Conservation (phyloP, 2,888 invertebrate species). For the Sinotaia quadrata region DNA sequence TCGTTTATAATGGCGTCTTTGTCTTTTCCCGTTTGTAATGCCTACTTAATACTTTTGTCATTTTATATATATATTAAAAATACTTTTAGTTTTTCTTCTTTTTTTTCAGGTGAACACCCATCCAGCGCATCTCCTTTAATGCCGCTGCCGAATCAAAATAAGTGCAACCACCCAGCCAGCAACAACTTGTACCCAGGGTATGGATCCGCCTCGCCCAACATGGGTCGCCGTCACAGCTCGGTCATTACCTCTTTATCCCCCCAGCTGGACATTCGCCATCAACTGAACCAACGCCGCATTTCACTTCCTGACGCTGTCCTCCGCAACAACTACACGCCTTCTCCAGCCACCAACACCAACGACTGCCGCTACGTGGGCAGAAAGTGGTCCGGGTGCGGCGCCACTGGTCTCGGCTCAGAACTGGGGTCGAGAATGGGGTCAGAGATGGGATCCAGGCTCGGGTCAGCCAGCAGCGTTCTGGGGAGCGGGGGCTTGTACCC, state of each 20-base stretch:
- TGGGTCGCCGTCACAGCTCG: constrained; percentile 27
- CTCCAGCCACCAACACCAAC: constrained; percentile 4
- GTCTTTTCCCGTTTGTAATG: no score
- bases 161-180: constrained; percentile 72
- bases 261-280: constrained; percentile 5
- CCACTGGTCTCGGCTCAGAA: neutral
- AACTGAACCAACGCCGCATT: constrained; percentile 12
- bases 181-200: constrained; percentile 19
- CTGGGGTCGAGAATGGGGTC: neutral
- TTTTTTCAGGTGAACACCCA: neutral
- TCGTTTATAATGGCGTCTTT: no score
- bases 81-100: no score
- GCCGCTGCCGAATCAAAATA: neutral
- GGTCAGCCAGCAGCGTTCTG: constrained; percentile 18
- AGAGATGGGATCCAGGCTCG: no score
- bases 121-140: neutral
- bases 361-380: constrained; percentile 36
- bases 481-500: constrained; percentile 17
- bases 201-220: constrained; percentile 9
- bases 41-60: no score
- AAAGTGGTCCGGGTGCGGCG: constrained; percentile 35
- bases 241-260: constrained; percentile 13
- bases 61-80: no score
- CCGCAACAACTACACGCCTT: constrained; percentile 13
- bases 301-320: constrained; percentile 20